A percentile compares a stretch with the other conserved stretches of the same genome.
Conservation (phyloP, 2,888 invertebrate genomes). For the Panzeria rudis region DNA sequence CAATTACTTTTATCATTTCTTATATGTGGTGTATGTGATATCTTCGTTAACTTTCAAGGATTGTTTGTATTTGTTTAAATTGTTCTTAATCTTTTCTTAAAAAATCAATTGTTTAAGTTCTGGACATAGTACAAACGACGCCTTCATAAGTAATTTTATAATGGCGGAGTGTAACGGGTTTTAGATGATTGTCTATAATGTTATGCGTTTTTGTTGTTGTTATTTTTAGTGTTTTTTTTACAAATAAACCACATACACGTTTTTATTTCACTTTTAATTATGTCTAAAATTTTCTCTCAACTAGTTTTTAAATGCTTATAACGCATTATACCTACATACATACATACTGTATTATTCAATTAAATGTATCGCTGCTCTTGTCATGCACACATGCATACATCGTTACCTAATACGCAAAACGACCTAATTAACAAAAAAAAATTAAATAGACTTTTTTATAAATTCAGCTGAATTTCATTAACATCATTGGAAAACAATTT, state of each 20-base stretch:
- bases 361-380: too few relatives aligned
- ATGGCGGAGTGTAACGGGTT: conserved; percentile 53
- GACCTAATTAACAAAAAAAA: too few relatives aligned
- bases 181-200: conserved; percentile 69
- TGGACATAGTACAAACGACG: conserved; percentile 9
- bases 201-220: conserved; percentile 38
- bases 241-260: conserved; percentile 46
- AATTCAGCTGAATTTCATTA: too few relatives aligned
- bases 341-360: not conserved
- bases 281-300: not conserved
- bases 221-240: not conserved
- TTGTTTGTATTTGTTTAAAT: conserved; percentile 30
- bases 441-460: too few relatives aligned
- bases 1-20: conserved; percentile 22
- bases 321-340: conserved; percentile 46
- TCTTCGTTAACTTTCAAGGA: conserved; percentile 60
- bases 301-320: conserved; percentile 53
- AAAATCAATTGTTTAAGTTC: not conserved
- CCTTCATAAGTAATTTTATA: conserved; percentile 1
- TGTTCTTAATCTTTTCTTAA: conserved; percentile 6
- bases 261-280: not conserved
- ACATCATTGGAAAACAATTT: too few relatives aligned
- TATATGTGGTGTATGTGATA: conserved; percentile 57
- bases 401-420: too few relatives aligned
- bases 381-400: too few relatives aligned